These are phyloP conservation scores for Caenorhabditis panamensis DNA, from an alignment of 2,888 invertebrate genomes.

Conservation along the genomic window DNA sequence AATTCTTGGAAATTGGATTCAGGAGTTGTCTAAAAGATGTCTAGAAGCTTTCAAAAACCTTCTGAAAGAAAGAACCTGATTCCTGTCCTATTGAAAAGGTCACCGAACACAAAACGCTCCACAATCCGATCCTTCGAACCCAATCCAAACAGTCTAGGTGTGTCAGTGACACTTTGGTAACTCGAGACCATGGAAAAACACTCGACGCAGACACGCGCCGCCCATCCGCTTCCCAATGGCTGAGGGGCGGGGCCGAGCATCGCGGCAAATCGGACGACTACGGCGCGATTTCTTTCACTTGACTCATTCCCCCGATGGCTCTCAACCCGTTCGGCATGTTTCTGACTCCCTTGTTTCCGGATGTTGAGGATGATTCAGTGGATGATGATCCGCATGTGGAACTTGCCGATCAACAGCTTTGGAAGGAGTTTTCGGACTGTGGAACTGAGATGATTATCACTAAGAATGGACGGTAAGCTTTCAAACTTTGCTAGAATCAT, in stretches of 20 bases:
- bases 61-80: too few relatives aligned
- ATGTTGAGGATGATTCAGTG: constrained; percentile 89
- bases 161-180: not conserved
- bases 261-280: constrained; percentile 41
- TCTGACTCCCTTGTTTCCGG: not conserved
- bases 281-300: constrained; percentile 45
- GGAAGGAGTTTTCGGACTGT: constrained; percentile 98
- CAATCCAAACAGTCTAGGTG: not conserved
- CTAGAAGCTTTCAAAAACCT: too few relatives aligned
- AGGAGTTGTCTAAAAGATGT: too few relatives aligned
- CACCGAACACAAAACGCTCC: not conserved
- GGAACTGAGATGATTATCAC: constrained; percentile 99
- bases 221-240: constrained; percentile 7
- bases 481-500: constrained; percentile 2
- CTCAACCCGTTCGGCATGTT: constrained; percentile 58
- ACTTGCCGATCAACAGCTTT: constrained; percentile 96
- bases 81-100: too few relatives aligned
- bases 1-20: too few relatives aligned
- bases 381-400: constrained; percentile 96
- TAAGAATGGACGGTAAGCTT: constrained; percentile 93
- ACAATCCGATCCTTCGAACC: not conserved
- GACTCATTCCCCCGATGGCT: constrained; percentile 33
- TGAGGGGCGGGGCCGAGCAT: constrained; percentile 9
- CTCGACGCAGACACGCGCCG: constrained; percentile 1
- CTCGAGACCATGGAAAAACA: not conserved